Percentiles rank a stretch among this genome's conserved stretches.
These are phyloP conservation scores for Pogonocichla stellata DNA, from an alignment of 2,113 vertebrate genomes.

Conservation along the genomic window DNA sequence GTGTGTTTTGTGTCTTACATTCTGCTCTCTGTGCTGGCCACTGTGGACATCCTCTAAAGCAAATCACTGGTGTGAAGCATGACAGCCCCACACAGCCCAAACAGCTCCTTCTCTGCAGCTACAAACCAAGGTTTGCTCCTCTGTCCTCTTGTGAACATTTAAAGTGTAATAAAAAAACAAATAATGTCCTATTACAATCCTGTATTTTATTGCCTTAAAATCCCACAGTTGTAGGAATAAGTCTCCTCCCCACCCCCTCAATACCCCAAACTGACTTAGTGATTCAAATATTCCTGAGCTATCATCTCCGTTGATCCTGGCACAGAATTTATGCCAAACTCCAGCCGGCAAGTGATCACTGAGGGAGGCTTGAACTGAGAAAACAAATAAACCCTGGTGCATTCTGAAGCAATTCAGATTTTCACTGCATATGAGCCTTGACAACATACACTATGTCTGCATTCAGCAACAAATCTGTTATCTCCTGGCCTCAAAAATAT, in stretches of 20 bases:
- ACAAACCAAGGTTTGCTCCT: not conserved
- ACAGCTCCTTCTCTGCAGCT: not conserved
- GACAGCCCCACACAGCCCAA: not conserved
- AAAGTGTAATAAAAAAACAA: not conserved
- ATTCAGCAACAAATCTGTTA: conserved; percentile 57
- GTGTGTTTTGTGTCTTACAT: not conserved
- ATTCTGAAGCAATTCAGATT: conserved; percentile 21
- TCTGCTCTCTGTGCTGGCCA: not conserved
- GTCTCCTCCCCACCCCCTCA: accelerated
- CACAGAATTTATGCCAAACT: not conserved
- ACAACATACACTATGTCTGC: conserved; percentile 21
- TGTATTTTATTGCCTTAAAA: not conserved
- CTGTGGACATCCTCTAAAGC: not conserved
- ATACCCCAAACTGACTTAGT: not conserved
- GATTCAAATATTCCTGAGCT: not conserved
- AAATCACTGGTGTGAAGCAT: not conserved
- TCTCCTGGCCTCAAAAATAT: conserved; percentile 37
- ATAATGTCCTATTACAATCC: not conserved
- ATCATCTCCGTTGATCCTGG: not conserved
- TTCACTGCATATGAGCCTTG: not conserved
- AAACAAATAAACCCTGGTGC: conserved; percentile 29
- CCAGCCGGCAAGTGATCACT: not conserved
- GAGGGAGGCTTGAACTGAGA: not conserved
- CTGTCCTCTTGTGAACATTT: not conserved
- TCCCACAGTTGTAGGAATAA: not conserved